Conservation (phyloP, 2,888 invertebrate species). For the Itoplectis maculator region DNA sequence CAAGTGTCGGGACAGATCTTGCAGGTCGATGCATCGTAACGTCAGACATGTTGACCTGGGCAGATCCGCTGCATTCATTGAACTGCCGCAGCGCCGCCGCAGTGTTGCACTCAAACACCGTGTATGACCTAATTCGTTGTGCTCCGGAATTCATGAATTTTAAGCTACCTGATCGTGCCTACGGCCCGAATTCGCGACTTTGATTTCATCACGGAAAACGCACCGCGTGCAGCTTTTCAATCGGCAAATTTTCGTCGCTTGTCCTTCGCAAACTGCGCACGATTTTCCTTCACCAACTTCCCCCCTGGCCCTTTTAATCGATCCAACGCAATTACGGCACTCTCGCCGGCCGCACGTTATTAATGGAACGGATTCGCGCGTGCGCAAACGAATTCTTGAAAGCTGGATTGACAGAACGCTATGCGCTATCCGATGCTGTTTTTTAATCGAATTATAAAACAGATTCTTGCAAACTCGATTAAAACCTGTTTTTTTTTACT, state of each 20-base stretch:
- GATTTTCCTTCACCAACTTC: slow-evolving; percentile 16
- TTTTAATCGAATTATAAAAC: slow-evolving; percentile 11
- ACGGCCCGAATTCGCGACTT: slow-evolving; percentile 20
- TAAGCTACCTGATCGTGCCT: slow-evolving; percentile 60
- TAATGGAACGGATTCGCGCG: background rate
- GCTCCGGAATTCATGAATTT: slow-evolving; percentile 79
- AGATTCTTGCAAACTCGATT: background rate
- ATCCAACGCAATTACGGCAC: slow-evolving; percentile 16
- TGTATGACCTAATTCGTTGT: slow-evolving; percentile 80
- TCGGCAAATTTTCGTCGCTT: slow-evolving; percentile 17
- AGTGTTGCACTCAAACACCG: slow-evolving; percentile 46
- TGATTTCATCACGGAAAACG: slow-evolving; percentile 40
- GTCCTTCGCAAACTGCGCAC: slow-evolving; percentile 7
- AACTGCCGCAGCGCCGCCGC: slow-evolving; percentile 26
- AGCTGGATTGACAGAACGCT: background rate
- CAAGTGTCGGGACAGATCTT: background rate
- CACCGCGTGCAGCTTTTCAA: slow-evolving; percentile 38
- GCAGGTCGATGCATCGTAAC: background rate
- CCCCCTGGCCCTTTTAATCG: slow-evolving; percentile 17
- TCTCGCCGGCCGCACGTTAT: background rate
- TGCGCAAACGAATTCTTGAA: background rate
- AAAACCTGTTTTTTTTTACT: background rate
- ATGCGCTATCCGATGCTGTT: slow-evolving; percentile 5
- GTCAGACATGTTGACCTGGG: background rate
- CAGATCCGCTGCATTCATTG: slow-evolving; percentile 10